Evolutionary conservation across 2,797 vertebrate genomes (phyloP).

Genomic region (Diceros bicornis): DNA sequence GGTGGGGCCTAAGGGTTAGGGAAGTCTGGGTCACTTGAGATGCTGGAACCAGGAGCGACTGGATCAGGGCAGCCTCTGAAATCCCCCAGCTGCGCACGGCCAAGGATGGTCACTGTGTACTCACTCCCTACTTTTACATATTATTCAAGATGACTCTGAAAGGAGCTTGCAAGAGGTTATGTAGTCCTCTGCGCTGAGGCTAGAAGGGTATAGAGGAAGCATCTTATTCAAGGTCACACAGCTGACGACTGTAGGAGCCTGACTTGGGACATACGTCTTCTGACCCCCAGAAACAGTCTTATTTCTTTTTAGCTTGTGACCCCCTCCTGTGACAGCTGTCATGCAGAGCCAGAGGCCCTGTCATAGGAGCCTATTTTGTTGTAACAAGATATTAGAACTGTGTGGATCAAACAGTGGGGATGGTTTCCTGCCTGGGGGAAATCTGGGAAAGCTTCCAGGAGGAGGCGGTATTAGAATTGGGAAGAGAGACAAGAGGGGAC

Average conservation of each 20-base stretch:
- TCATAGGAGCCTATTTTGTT: background rate
- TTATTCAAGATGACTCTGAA: background rate
- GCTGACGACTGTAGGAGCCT: background rate
- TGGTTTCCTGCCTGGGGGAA: background rate
- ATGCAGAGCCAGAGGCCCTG: background rate
- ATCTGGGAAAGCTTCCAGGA: constrained; percentile 22
- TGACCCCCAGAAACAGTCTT: background rate
- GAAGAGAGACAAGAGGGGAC: background rate
- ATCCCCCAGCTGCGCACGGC: background rate
- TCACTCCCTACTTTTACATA: background rate
- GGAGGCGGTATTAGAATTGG: background rate
- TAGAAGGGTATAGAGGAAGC: background rate
- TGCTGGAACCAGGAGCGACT: background rate
- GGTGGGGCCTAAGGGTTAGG: background rate
- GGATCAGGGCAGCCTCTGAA: constrained; percentile 5
- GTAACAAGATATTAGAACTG: background rate
- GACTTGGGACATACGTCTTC: background rate
- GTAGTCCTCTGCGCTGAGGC: background rate
- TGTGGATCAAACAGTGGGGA: background rate
- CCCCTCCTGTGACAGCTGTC: background rate
- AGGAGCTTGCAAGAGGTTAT: background rate
- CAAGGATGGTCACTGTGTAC: background rate
- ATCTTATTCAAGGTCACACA: background rate
- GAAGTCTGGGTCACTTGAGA: background rate
- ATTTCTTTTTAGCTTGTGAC: background rate